phyloP scores from a whole-genome alignment of 2,797 vertebrate species.

The Gastrophryne carolinensis region DNA sequence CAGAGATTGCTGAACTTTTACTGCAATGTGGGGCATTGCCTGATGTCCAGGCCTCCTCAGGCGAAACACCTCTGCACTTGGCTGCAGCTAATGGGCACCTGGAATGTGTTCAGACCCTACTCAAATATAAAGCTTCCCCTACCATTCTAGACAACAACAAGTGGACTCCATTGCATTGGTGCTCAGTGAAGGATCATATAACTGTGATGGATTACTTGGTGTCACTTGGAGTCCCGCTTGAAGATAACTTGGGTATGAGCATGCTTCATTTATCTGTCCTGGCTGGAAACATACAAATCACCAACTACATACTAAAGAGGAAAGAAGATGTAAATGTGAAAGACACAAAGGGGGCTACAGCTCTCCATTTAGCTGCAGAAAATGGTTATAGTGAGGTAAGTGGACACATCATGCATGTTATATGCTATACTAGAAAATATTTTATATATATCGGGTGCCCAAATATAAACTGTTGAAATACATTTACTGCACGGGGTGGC shows the following conservation, averaged over 20 bases:
- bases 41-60: conserved; percentile 53
- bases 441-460: too few species aligned
- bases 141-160: conserved; percentile 58
- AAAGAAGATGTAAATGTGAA: conserved; percentile 58
- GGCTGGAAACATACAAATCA: conserved; percentile 52
- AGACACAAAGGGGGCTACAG: conserved; percentile 55
- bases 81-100: conserved; percentile 59
- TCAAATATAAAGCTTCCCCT: conserved; percentile 56
- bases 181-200: conserved; percentile 57
- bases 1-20: conserved; percentile 53
- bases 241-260: conserved; percentile 54
- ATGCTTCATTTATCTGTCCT: conserved; percentile 60
- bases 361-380: conserved; percentile 60
- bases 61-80: conserved; percentile 61
- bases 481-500: too few species aligned
- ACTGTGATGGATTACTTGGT: conserved; percentile 58
- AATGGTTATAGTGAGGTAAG: conserved; percentile 58
- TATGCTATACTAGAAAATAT: background rate
- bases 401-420: background rate
- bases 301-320: conserved; percentile 57
- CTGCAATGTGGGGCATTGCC: conserved; percentile 60
- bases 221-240: conserved; percentile 54
- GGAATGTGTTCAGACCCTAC: conserved; percentile 51
- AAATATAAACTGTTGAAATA: too few species aligned
- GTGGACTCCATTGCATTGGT: conserved; percentile 65